These are phyloP conservation scores for Mustelus asterias DNA, from an alignment of 2,113 vertebrate genomes.

Conservation along the genomic window DNA sequence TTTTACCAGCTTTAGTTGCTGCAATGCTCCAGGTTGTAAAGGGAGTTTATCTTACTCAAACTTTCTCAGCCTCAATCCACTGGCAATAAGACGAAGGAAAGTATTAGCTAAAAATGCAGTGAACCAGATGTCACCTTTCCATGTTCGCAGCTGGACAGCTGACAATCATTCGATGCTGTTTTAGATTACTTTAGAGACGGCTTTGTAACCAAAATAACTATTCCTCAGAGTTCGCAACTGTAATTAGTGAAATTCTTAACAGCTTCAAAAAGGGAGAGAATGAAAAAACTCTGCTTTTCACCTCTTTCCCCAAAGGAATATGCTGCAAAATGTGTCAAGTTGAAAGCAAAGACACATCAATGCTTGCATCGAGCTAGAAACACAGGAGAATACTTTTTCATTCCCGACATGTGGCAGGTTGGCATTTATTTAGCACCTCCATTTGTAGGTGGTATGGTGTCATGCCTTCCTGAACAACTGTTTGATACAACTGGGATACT, in stretches of 20 bases:
- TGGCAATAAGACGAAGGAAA: neutral
- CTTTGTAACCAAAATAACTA: neutral
- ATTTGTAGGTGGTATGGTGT: neutral
- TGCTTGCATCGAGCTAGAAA: neutral
- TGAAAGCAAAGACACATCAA: neutral
- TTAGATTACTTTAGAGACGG: neutral
- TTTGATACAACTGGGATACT: neutral
- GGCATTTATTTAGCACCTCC: neutral
- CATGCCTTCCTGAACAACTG: neutral
- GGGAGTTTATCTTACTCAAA: slow-evolving; percentile 2
- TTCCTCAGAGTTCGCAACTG: neutral
- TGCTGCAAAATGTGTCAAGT: neutral
- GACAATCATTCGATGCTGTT: neutral
- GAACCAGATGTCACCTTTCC: slow-evolving; percentile 32
- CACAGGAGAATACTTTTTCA: neutral
- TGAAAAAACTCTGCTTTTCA: neutral
- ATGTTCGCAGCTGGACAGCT: slow-evolving; percentile 26
- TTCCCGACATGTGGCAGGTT: neutral
- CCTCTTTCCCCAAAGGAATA: neutral
- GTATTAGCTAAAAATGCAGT: neutral
- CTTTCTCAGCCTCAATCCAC: neutral
- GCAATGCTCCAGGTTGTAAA: neutral
- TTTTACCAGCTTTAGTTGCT: neutral
- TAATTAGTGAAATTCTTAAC: neutral
- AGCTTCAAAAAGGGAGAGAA: slow-evolving; percentile 22